A percentile compares a stretch with the other conserved stretches of the same genome.
Conservation (phyloP, 2,888 invertebrate species). For the Melieria omissa region DNA sequence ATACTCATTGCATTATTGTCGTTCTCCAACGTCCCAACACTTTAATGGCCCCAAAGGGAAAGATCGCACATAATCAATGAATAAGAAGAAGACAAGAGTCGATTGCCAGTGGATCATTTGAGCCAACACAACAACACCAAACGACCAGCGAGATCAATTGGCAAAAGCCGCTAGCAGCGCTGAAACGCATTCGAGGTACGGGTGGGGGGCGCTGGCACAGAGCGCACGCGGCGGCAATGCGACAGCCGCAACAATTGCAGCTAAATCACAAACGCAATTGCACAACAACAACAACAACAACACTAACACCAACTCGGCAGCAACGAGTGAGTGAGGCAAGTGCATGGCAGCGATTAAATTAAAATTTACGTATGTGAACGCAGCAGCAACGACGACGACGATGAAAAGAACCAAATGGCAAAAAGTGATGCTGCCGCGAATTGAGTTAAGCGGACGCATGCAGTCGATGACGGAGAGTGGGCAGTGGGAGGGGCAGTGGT, state of each 20-base stretch:
- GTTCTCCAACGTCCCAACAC: too few relatives aligned
- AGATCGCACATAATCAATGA: too few relatives aligned
- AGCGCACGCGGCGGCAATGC: slow-evolving; percentile 23
- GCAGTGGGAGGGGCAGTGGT: too few relatives aligned
- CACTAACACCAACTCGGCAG: background rate
- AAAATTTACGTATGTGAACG: slow-evolving; percentile 41
- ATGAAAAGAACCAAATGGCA: slow-evolving; percentile 4
- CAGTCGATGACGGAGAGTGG: too few relatives aligned
- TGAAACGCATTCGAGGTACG: background rate
- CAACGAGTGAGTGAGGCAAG: slow-evolving; percentile 15
- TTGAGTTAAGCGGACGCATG: too few relatives aligned
- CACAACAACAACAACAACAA: background rate
- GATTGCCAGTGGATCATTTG: too few relatives aligned
- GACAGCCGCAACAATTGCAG: slow-evolving; percentile 30
- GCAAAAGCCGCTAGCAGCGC: slow-evolving; percentile 25
- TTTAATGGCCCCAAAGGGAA: too few relatives aligned
- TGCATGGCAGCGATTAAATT: slow-evolving; percentile 37
- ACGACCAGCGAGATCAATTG: slow-evolving; percentile 29
- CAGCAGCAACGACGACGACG: slow-evolving; percentile 41
- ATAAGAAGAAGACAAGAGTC: too few relatives aligned
- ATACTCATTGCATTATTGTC: too few relatives aligned
- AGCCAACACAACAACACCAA: background rate
- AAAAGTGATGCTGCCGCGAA: too few relatives aligned
- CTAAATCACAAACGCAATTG: slow-evolving; percentile 36
- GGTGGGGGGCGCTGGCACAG: slow-evolving; percentile 2